Evolutionary conservation across 2,888 invertebrate genomes (phyloP).

Genomic region (Euproctis similis): DNA sequence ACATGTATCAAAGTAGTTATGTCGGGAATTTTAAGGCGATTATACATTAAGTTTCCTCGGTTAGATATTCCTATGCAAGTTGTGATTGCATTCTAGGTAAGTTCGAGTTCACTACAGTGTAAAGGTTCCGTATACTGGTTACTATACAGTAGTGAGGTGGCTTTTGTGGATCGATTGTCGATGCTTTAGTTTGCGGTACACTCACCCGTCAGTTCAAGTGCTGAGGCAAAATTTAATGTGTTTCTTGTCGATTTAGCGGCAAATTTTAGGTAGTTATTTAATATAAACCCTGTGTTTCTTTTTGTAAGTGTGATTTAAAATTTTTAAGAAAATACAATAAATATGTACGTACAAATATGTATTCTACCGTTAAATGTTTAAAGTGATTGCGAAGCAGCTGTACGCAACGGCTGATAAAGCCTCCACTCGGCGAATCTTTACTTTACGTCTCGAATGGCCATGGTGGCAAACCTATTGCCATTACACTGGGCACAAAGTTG

Average conservation of each 20-base stretch:
- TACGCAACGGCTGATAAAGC: too few species aligned
- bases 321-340: too few species aligned
- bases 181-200: conserved; percentile 48
- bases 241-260: conserved; percentile 9
- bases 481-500: too few species aligned
- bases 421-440: too few species aligned
- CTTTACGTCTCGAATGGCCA: too few species aligned
- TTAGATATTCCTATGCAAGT: conserved; percentile 40
- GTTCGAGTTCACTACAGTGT: conserved; percentile 42
- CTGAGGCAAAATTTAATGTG: conserved; percentile 28
- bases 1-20: conserved; percentile 19
- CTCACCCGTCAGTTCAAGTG: conserved; percentile 31
- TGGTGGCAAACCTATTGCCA: too few species aligned
- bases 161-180: conserved; percentile 42
- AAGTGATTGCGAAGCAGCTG: too few species aligned
- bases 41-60: conserved; percentile 33
- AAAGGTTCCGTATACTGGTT: conserved; percentile 56
- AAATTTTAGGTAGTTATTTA: background rate
- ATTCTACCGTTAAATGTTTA: too few species aligned
- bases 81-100: conserved; percentile 62
- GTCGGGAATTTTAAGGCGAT: conserved; percentile 40
- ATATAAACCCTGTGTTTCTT: background rate
- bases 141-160: conserved; percentile 17
- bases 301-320: too few species aligned
- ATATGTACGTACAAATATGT: too few species aligned